Percentiles rank a stretch among this genome's conserved stretches.
phyloP scores from a whole-genome alignment of 1,140 invertebrate species.

The Hormaphis cornu region DNA sequence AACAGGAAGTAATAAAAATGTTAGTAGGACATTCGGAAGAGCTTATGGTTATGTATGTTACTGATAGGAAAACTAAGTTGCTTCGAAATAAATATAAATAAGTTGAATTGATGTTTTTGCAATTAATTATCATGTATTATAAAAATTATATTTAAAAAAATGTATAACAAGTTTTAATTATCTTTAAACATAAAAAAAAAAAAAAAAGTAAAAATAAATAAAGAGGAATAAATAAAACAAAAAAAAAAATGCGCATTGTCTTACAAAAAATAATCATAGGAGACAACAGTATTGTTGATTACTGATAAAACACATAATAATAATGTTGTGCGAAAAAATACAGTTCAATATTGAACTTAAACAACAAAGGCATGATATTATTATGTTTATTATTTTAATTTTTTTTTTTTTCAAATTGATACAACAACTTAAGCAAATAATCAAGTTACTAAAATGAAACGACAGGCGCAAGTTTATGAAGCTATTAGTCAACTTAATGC shows the following conservation, averaged over 20 bases:
- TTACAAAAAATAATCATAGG: slow-evolving; percentile 3
- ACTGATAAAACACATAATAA: slow-evolving; percentile 2
- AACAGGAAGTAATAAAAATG: slow-evolving; percentile 23
- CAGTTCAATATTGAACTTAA: neutral
- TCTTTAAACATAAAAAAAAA: slow-evolving; percentile 32
- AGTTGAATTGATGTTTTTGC: slow-evolving; percentile 6
- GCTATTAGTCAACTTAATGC: slow-evolving; percentile 28
- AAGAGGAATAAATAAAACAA: slow-evolving; percentile 32
- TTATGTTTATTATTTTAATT: slow-evolving; percentile 11
- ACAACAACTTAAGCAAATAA: slow-evolving; percentile 15
- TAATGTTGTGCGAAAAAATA: neutral
- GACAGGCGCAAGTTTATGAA: slow-evolving; percentile 29
- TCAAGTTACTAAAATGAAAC: neutral
- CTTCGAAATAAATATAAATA: slow-evolving; percentile 6
- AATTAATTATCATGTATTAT: slow-evolving; percentile 33
- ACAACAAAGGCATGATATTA: neutral
- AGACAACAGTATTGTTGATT: neutral
- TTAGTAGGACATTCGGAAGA: slow-evolving; percentile 28
- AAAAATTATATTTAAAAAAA: slow-evolving; percentile 32
- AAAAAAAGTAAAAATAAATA: slow-evolving; percentile 21
- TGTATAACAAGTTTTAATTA: slow-evolving; percentile 32
- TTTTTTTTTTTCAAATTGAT: slow-evolving; percentile 8
- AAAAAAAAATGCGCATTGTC: slow-evolving; percentile 28
- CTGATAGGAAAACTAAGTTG: neutral
- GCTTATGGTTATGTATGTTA: slow-evolving; percentile 18